These are phyloP conservation scores for Cebidichthys violaceus DNA, from an alignment of 2,113 vertebrate species.

Conservation along the genomic window DNA sequence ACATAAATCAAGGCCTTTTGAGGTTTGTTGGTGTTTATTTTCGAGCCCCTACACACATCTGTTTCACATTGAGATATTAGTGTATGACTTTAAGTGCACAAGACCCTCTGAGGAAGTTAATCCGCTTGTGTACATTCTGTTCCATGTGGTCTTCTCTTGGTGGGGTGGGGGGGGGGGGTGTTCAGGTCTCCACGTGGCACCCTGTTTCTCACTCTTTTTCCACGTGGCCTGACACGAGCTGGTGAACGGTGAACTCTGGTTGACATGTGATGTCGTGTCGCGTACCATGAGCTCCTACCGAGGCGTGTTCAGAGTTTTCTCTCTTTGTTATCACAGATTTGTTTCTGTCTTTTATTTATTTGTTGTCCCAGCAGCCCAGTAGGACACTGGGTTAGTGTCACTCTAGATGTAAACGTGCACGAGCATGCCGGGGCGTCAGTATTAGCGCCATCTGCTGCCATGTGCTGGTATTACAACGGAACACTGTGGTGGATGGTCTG, in stretches of 20 bases:
- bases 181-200: conserved; percentile 63
- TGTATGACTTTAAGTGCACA: conserved; percentile 6
- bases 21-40: conserved; percentile 58
- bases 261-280: neutral
- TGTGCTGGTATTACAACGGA: conserved; percentile 6
- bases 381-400: conserved; percentile 60
- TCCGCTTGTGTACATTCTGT: conserved; percentile 70
- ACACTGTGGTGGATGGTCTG: neutral
- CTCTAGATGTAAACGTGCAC: conserved; percentile 25
- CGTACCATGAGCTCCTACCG: neutral
- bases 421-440: neutral
- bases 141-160: conserved; percentile 38
- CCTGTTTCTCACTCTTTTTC: conserved; percentile 33
- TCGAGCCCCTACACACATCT: conserved; percentile 68
- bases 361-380: conserved; percentile 30
- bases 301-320: neutral
- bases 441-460: conserved; percentile 47
- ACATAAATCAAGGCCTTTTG: conserved; percentile 38
- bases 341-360: neutral
- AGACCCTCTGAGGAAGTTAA: conserved; percentile 20
- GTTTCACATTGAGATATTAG: conserved; percentile 65
- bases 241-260: neutral
- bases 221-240: conserved; percentile 48
- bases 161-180: neutral
- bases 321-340: neutral